Percentiles rank a stretch among this genome's conserved stretches.
These are phyloP conservation scores for Troglohyphantes excavatus DNA, from an alignment of 2,888 invertebrate genomes.

Conservation along the genomic window DNA sequence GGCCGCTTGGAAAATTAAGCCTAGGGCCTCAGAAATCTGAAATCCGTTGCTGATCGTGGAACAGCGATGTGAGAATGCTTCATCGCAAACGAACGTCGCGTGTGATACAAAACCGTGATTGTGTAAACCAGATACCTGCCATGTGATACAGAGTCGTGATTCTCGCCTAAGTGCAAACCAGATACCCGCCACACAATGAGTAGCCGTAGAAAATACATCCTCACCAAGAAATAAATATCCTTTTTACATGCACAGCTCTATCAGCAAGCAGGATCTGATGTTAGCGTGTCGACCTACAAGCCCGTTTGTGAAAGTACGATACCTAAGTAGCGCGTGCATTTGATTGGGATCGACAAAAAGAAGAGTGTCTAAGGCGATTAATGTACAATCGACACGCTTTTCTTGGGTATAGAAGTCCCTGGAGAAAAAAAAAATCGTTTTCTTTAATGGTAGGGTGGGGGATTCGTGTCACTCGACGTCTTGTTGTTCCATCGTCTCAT, in stretches of 20 bases:
- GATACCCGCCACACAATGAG: neutral
- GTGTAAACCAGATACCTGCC: too few species aligned
- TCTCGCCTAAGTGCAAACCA: neutral
- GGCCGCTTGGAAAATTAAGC: too few species aligned
- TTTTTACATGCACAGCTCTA: neutral
- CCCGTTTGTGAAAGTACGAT: neutral
- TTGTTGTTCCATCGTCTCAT: neutral
- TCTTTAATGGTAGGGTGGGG: neutral
- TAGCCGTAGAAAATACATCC: neutral
- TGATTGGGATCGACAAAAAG: neutral
- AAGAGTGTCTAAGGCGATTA: neutral
- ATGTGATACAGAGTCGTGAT: neutral
- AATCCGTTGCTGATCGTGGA: too few species aligned
- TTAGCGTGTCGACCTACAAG: constrained; percentile 1
- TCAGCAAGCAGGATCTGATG: neutral
- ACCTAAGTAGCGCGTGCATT: neutral
- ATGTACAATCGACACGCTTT: neutral
- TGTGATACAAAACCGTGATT: too few species aligned
- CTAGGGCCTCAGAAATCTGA: too few species aligned
- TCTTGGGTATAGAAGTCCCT: neutral
- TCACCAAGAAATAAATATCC: neutral
- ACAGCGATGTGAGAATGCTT: too few species aligned
- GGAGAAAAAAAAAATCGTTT: neutral
- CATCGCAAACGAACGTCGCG: too few species aligned
- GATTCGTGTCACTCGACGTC: neutral